These are phyloP conservation scores for Sebastes ruberrimus DNA, from an alignment of 2,797 vertebrate genomes.

Conservation along the genomic window DNA sequence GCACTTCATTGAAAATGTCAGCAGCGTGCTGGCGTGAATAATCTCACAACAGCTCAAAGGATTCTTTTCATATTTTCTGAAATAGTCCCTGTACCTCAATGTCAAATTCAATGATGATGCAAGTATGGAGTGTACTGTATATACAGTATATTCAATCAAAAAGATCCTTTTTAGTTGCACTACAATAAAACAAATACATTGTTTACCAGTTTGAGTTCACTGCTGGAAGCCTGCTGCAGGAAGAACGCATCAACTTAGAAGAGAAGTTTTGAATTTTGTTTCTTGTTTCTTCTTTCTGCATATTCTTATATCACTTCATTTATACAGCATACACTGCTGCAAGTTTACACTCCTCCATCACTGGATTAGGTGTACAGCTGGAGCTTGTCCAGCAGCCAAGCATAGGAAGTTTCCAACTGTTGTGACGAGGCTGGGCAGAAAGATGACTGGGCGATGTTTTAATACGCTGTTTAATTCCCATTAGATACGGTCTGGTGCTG, in stretches of 20 bases:
- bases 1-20: background rate
- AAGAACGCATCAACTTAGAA: background rate
- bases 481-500: constrained; percentile 70
- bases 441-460: constrained; percentile 56
- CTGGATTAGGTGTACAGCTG: constrained; percentile 1
- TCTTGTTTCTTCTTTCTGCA: background rate
- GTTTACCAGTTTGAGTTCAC: background rate
- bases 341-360: background rate
- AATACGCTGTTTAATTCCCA: constrained; percentile 70
- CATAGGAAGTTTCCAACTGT: constrained; percentile 54
- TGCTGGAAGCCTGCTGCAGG: background rate
- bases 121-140: too few relatives aligned
- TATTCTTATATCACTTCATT: background rate
- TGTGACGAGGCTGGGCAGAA: constrained; percentile 36
- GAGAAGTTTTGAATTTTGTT: background rate
- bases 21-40: background rate
- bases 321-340: background rate
- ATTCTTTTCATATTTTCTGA: background rate
- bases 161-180: background rate
- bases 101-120: background rate
- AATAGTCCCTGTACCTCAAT: background rate
- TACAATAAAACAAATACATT: background rate
- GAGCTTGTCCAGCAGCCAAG: constrained; percentile 18
- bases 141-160: background rate
- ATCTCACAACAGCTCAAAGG: background rate